Base-by-base conservation (phyloP, 2,888 invertebrate species). In the Orthosia gracilis region DNA sequence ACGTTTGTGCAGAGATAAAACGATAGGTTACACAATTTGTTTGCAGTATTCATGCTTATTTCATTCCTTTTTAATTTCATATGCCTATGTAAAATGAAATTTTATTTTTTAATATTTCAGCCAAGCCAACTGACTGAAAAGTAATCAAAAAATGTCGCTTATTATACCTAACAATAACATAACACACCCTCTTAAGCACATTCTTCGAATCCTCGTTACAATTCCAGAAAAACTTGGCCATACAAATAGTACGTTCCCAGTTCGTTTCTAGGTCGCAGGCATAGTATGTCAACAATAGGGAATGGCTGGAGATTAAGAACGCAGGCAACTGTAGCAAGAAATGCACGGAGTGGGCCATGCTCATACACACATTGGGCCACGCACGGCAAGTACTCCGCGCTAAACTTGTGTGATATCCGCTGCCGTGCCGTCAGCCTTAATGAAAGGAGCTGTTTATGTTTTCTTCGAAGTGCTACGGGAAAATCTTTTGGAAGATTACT, bases 191-290 rank as follows among this genome's bases (percentile, higher is more conserved):
- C 18, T 55, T 70, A 62, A 79, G 65, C 68, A 80, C 23, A 69
- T 73, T 73, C 23, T 83, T 70, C 49, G 84, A 69, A 64, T 80
- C 52, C 49, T 66, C 68, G 45, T 72, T 54, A 59, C 70, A 79
- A 67, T 79, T 72, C n/a, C 50, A 59, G 50, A 85, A 75, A 77
- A 85, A 61, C 64, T 69, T 83, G 52, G 68, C 66, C 52, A 66
- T 73, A 75, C 76, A 78, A 77, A 83, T 64, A 80, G 76, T 75
- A 78, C 74, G 69, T 72, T 66, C 69, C 75, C 67, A 73, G 83
- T 87, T 87, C 87, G 89, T 93, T 93, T 92, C 88, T 93, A 89
- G 93, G 92, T 91, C 93, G 87, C 89, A 90, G 86, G 87, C 89
- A 85, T 87, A 87, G 85, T 89, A 80, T 89, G 88, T 90, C 90